Conservation (phyloP, 2,113 vertebrate species). For the Xenopus borealis region DNA sequence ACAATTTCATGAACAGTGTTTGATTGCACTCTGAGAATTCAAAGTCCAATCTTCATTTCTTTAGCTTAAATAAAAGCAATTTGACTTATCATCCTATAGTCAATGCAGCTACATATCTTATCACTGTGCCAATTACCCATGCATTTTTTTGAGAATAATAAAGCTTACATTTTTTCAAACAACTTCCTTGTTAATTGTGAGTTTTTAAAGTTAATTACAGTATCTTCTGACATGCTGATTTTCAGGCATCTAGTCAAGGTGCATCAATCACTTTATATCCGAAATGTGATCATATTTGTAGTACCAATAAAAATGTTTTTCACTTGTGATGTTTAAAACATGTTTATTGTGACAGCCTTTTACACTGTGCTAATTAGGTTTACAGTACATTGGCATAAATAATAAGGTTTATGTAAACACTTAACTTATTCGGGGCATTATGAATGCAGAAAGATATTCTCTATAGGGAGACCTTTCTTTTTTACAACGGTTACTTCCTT, state of each 20-base stretch:
- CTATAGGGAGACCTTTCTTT: neutral
- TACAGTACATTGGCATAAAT: constrained; percentile 28
- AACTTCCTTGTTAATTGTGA: constrained; percentile 45
- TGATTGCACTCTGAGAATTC: too few species aligned
- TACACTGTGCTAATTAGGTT: constrained; percentile 39
- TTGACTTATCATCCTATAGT: too few species aligned
- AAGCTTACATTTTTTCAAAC: constrained; percentile 16
- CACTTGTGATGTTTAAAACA: constrained; percentile 48
- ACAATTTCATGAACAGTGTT: too few species aligned
- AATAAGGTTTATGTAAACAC: constrained; percentile 35
- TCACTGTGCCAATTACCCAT: neutral
- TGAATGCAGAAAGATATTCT: neutral
- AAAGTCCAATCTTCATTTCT: too few species aligned
- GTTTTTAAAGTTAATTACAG: constrained; percentile 47
- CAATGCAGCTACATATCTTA: too few species aligned
- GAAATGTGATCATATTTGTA: constrained; percentile 56
- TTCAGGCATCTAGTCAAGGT: constrained; percentile 55
- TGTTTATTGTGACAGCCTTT: constrained; percentile 42
- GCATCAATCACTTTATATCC: constrained; percentile 57
- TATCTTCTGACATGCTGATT: constrained; percentile 58
- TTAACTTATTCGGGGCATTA: constrained; percentile 15
- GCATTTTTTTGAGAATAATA: constrained; percentile 6
- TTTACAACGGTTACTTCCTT: neutral
- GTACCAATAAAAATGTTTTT: constrained; percentile 50
- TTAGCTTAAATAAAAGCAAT: too few species aligned